phyloP scores from a whole-genome alignment of 2,888 invertebrate species.

The Taphrorychus bicolor region DNA sequence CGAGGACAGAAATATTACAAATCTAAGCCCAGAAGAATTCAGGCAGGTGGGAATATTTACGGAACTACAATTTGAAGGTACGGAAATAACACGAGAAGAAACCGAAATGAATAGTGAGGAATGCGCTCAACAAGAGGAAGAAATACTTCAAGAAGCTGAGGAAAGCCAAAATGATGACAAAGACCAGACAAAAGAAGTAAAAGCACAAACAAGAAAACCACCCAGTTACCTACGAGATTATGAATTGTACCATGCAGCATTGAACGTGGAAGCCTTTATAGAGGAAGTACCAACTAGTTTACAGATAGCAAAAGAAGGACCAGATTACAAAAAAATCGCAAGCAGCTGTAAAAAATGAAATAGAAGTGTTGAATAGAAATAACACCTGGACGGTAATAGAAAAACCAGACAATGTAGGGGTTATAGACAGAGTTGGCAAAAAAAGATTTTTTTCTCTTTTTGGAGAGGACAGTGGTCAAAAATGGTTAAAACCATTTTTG shows the following conservation, averaged over 20 bases:
- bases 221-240: no score
- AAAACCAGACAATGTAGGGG: slow-evolving; percentile 28
- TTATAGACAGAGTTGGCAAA: no score
- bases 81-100: background rate
- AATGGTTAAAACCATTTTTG: no score
- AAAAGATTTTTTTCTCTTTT: no score
- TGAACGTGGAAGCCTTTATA: background rate
- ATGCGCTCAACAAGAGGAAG: no score
- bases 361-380: slow-evolving; percentile 6
- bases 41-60: no score
- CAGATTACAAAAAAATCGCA: no score
- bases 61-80: no score
- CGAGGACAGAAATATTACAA: slow-evolving; percentile 28
- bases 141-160: no score
- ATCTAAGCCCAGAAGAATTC: background rate
- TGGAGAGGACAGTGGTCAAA: no score
- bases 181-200: no score
- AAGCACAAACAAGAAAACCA: background rate
- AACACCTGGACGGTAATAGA: slow-evolving; percentile 37
- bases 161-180: background rate
- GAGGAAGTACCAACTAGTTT: background rate
- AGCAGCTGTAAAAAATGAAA: background rate
- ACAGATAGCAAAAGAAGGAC: background rate
- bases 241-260: slow-evolving; percentile 3
- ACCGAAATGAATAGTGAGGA: background rate